Conservation (phyloP, 2,888 invertebrate genomes). For the Heteropelma amictum region DNA sequence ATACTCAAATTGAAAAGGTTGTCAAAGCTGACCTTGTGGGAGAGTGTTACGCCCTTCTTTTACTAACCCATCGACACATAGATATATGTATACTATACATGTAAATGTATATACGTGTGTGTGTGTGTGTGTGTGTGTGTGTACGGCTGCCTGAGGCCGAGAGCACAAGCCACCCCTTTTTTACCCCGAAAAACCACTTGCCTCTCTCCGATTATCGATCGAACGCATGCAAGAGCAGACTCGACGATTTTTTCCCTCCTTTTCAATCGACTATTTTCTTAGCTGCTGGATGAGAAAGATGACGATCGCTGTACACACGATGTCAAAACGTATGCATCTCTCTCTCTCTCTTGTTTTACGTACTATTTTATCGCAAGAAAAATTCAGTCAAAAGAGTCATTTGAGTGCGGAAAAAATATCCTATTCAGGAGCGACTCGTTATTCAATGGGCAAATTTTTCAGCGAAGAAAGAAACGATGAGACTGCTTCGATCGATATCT, state of each 20-base stretch:
- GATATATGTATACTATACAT: conserved; percentile 18
- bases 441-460: no score
- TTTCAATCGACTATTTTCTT: conserved; percentile 54
- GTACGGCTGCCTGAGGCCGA: conserved; percentile 37
- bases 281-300: conserved; percentile 27
- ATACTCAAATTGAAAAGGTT: not conserved
- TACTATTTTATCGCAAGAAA: no score
- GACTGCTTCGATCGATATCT: no score
- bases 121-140: no score
- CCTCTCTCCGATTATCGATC: conserved; percentile 73
- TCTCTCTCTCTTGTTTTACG: not conserved
- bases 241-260: conserved; percentile 39
- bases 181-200: conserved; percentile 69
- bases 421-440: no score
- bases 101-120: no score
- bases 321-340: not conserved
- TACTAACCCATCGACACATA: not conserved
- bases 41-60: not conserved
- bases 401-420: no score
- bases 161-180: conserved; percentile 68
- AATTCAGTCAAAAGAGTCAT: not conserved
- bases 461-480: no score
- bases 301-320: conserved; percentile 7
- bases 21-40: not conserved
- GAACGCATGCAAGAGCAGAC: conserved; percentile 66